phyloP scores from a whole-genome alignment of 1,140 invertebrate species.

The Halictus rubicundus region DNA sequence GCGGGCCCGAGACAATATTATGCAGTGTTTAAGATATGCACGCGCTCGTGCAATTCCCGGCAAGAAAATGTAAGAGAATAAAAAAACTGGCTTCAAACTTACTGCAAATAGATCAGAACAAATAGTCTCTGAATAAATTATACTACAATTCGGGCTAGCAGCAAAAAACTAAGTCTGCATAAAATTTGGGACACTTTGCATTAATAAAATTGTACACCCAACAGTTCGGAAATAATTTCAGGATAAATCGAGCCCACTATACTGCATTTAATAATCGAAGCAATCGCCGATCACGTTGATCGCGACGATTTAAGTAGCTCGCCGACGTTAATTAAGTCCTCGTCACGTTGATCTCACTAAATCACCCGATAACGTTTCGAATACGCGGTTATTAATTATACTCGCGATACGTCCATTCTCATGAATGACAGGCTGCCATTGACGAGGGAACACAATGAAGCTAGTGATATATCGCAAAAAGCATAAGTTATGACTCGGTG shows the following conservation, averaged over 20 bases:
- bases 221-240: too few species aligned
- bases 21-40: not conserved
- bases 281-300: not conserved
- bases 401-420: not conserved
- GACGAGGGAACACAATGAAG: constrained; percentile 31
- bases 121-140: too few species aligned
- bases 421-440: constrained; percentile 30
- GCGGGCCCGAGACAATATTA: not conserved
- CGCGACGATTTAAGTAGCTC: not conserved
- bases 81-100: too few species aligned
- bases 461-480: constrained; percentile 31
- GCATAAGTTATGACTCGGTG: constrained; percentile 12
- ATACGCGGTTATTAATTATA: constrained; percentile 26
- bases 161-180: too few species aligned
- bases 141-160: too few species aligned
- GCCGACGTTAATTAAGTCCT: constrained; percentile 15
- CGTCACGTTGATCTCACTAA: constrained; percentile 24
- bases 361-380: constrained; percentile 35
- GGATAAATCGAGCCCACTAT: too few species aligned
- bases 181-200: too few species aligned
- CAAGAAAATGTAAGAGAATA: too few species aligned
- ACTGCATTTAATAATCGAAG: too few species aligned
- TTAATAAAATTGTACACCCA: too few species aligned
- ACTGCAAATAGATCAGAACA: too few species aligned
- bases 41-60: too few species aligned